Conservation (phyloP, 2,888 invertebrate species). For the Pterostichus madidus region DNA sequence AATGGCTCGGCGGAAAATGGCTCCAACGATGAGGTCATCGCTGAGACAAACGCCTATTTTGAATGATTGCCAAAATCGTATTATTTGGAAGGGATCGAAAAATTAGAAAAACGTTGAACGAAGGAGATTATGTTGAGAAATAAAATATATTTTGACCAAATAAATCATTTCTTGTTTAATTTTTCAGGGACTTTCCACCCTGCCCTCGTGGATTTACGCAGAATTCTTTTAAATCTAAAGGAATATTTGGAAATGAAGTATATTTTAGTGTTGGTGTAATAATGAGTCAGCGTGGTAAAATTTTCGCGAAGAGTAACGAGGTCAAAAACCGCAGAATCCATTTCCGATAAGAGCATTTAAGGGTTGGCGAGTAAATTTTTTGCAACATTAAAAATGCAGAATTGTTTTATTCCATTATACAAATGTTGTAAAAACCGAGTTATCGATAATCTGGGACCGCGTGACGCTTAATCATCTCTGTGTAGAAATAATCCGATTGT, state of each 20-base stretch:
- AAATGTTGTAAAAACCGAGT: constrained; percentile 47
- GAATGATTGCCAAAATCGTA: no score
- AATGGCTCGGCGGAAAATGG: no score
- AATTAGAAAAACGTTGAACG: no score
- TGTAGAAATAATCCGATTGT: constrained; percentile 64
- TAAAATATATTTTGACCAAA: no score
- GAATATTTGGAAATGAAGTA: not conserved
- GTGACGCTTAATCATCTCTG: constrained; percentile 53
- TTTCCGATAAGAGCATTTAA: not conserved
- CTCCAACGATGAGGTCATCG: no score
- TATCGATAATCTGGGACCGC: constrained; percentile 50
- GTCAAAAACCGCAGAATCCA: constrained; percentile 26
- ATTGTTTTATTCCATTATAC: constrained; percentile 49
- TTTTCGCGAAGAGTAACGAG: not conserved
- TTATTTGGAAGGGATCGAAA: no score
- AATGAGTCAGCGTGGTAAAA: constrained; percentile 12
- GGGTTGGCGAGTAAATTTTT: constrained; percentile 15
- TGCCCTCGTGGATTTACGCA: no score
- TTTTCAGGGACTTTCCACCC: no score
- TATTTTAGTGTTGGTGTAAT: not conserved
- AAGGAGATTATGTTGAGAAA: no score
- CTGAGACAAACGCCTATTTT: no score
- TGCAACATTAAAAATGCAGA: constrained; percentile 45
- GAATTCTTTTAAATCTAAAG: no score
- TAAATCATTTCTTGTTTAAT: no score